Evolutionary conservation across 2,797 vertebrate genomes (phyloP), one percentile per base, ranked within the genome.

Genomic region (Fringilla coelebs): DNA sequence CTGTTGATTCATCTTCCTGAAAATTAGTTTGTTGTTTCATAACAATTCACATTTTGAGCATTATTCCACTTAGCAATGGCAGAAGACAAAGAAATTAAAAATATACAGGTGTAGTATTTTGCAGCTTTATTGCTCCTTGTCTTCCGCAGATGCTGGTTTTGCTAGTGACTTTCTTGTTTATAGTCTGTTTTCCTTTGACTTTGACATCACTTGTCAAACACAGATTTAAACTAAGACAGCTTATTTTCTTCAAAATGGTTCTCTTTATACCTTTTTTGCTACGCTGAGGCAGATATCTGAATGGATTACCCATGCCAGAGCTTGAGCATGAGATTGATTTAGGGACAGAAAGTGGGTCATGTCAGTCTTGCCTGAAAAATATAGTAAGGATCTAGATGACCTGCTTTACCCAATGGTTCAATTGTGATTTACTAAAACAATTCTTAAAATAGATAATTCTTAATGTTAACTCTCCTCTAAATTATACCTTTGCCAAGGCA

Each of bases 271-370:
- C 11, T 54, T 70, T 76, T 76, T 49, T 60, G 32, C 12, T 85
- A 49, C 74, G 60, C 48, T 76, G 41, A 90, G 46, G 21, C 20
- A 91, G 48, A n/a, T 91, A 70, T 9, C 63, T 73, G 60, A 91
- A 76, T 85, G 63, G 77, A 91, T 88, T 91, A 86, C 43, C 19
- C 24, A 28, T 70, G 36, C 54, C 48, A 68, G n/a, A 66, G 55
- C 21, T 76, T 93, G 51, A 55, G 19, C 46, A 46, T 72, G 71
- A 89, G 74, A 93, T 49, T 93, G 83, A 86, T 94, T 73, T 79
- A 70, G 48, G 80, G 71, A 38, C 11, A 79, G 77, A 93, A 95
- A 94, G 24, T 93, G 76, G 70, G 73, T 88, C 90, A 84, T 79
- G 32, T 72, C 70, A 78, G 40, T 45, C 74, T 71, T 79, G 63